Percentiles rank a stretch among this genome's conserved stretches.
Conservation (phyloP, 2,888 invertebrate genomes). For the Drosophila antonietae region DNA sequence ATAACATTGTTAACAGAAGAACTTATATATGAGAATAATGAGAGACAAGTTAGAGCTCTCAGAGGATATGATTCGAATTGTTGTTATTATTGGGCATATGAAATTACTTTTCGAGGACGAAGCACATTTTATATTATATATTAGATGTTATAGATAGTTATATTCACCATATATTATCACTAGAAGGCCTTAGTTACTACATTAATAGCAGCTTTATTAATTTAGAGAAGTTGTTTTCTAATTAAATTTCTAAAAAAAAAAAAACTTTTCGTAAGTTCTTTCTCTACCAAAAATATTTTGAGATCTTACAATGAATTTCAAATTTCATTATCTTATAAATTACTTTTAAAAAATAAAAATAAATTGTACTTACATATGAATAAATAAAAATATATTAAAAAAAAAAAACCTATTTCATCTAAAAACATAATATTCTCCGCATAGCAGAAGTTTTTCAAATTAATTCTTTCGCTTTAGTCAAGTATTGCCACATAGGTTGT, state of each 20-base stretch:
- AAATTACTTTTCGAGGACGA: background rate
- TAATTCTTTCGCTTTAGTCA: background rate
- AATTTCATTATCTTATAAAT: background rate
- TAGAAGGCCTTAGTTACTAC: background rate
- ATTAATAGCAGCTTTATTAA: background rate
- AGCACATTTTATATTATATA: background rate
- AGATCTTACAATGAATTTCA: too few species aligned
- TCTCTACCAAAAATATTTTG: too few species aligned
- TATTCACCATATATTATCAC: too few species aligned
- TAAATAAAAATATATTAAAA: too few species aligned
- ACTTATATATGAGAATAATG: background rate
- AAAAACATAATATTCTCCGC: background rate
- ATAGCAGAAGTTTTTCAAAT: background rate
- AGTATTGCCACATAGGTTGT: background rate
- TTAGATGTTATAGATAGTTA: background rate
- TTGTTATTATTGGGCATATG: background rate
- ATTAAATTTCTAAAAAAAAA: too few species aligned
- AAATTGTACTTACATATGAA: too few species aligned
- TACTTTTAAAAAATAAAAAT: too few species aligned
- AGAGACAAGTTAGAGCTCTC: background rate
- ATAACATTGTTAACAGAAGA: background rate
- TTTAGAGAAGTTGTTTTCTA: background rate
- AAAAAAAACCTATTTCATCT: background rate
- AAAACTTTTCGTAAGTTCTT: too few species aligned
- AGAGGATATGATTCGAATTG: background rate